Base-by-base conservation (phyloP, 1,140 invertebrate species). In the Brachionus koreanus region DNA sequence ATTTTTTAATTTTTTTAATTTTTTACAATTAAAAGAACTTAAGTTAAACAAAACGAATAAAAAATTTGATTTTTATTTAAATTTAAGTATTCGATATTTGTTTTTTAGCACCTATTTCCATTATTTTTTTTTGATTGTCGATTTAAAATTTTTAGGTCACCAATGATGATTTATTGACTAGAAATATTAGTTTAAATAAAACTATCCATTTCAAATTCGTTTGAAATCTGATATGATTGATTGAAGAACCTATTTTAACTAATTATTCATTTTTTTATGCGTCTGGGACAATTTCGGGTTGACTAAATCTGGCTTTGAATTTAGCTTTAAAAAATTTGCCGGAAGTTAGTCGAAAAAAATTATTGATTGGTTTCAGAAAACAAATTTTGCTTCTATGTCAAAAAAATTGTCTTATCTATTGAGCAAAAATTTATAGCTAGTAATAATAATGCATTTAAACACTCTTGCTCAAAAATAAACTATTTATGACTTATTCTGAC, bases 141-240 rank as follows among this genome's bases (percentile, higher is more conserved):
- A 42, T 42, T 42, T 42, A 13, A 42, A 57, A 57, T 57, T 19
- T 19, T 57, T 57, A 57, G 49, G 49, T 57, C 49, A 57, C 49
- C 10, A 65, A 65, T 37, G 63, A 65, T 65, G 63, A 65, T 65
- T 65, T 19, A 65, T 65, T 65, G 63, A 65, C 63, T 33, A 65
- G 25, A 65, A 65, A 33, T 65, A 65, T 29, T 65, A 23, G 16
- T 16, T 61, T 23, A 61, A 23, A 12, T 65, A 65, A 65, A 65
- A n/a, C 25, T 33, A 33, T 65, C 35, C 29, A 69, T 69, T 39
- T 69, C 16, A 7, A 69, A 69, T 19, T 33, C 33, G 29, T 42
- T 69, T n/a, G 5, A 67, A 67, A 67, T 67, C 63, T 67, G 63
- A 69, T 69, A 39, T 65, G 63, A 65, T 65, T 65, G 29, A 65